Percentiles rank a stretch among this genome's conserved stretches.
Evolutionary conservation across 2,113 vertebrate species (phyloP).

Genomic region (Alosa alosa): DNA sequence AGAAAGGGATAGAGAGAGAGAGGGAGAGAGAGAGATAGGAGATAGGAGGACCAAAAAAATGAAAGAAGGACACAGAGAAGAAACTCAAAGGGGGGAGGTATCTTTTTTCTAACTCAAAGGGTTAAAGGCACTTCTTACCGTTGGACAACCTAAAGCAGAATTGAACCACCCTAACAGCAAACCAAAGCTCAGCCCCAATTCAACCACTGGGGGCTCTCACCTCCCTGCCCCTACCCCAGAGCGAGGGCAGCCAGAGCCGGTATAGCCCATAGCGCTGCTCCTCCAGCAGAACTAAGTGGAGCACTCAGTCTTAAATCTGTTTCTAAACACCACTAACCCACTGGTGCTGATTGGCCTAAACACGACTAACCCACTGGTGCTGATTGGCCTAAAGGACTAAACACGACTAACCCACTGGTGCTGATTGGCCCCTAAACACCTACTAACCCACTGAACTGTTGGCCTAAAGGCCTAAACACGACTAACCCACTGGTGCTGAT

Average conservation of each 20-base stretch:
- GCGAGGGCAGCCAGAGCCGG: neutral
- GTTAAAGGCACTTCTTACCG: slow-evolving; percentile 63
- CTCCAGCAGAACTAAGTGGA: slow-evolving; percentile 37
- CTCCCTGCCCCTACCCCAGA: too few relatives aligned
- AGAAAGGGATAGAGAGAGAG: too few relatives aligned
- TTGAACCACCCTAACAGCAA: slow-evolving; percentile 74
- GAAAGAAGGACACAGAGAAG: slow-evolving; percentile 31
- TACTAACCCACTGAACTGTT: too few relatives aligned
- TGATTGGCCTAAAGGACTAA: too few relatives aligned
- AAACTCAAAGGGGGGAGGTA: neutral
- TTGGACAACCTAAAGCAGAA: slow-evolving; percentile 58
- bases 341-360: too few relatives aligned
- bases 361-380: too few relatives aligned
- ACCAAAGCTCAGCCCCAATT: too few relatives aligned
- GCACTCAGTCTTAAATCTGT: slow-evolving; percentile 72
- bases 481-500: slow-evolving; percentile 50
- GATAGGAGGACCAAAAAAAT: too few relatives aligned
- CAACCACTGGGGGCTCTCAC: slow-evolving; percentile 70
- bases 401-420: slow-evolving; percentile 51
- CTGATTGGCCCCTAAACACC: too few relatives aligned
- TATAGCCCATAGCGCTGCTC: too few relatives aligned
- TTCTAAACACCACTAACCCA: slow-evolving; percentile 72
- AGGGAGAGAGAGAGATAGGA: too few relatives aligned
- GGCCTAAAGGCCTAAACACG: slow-evolving; percentile 69
- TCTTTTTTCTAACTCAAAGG: slow-evolving; percentile 68